Base-by-base conservation (phyloP, 2,797 vertebrate genomes). In the Chrysocyon brachyurus region DNA sequence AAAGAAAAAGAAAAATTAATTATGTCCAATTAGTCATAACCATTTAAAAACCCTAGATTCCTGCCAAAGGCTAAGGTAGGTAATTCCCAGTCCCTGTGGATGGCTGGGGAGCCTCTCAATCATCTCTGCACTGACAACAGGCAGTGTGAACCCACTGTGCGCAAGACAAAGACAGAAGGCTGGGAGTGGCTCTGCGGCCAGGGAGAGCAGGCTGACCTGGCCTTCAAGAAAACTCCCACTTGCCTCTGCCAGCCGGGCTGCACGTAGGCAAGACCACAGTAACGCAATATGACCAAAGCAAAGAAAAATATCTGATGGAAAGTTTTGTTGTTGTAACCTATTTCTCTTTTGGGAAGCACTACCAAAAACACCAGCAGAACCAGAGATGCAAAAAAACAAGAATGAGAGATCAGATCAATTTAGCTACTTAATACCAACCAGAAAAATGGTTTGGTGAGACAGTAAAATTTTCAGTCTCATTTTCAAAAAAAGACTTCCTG, bases 21-120 rank as follows among this genome's bases (percentile, higher is more conserved):
- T 73, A 77, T 7, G 28, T 70, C n/a, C 59, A 72, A 86, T 91
- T 84, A 96, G 28, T 95, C 31, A 87, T 52, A 78, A 92, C 36
- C 31, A 91, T 89, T 95, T 86, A 79, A 91, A 97, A 97, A 72
- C 2, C 36, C 24, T 64, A 54, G 72, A 88, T 81, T 96, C 63
- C 59, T 70, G 81, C 28, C 36, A 61, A 64, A 92, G 46, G 33
- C 72, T 85, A 66, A n/a, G 88, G 31, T n/a, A 85, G 83, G 61
- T 79, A 86, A 86, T 22, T 85, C 52, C 61, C n/a, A 54, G 64
- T 31, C 87, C 57, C 59, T 33, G 12, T 15, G 33, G 61, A 24
- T 40, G 81, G 73, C n/a, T 26, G 7, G 31, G 19, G 31, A 33
- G 61, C 40, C 16, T 68, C 78, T 91, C 46, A 54, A 9, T 73